These are phyloP conservation scores for Ceyx melanurus DNA, from an alignment of 2,113 vertebrate genomes.

Conservation along the genomic window DNA sequence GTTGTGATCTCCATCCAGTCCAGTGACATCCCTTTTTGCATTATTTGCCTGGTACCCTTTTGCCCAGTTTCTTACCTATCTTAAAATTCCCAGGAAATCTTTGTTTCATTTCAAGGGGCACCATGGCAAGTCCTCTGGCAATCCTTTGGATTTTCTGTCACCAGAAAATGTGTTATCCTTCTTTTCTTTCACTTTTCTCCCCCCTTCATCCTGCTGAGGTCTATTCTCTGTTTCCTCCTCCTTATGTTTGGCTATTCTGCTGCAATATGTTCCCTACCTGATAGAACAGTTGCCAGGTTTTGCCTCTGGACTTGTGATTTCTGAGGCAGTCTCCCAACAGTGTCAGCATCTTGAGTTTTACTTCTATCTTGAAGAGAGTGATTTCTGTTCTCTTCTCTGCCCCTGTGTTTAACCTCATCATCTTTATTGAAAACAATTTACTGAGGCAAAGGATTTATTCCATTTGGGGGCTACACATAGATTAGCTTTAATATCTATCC, in stretches of 20 bases:
- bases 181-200: not conserved
- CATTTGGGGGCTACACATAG: not conserved
- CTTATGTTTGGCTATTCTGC: not conserved
- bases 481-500: constrained; percentile 1
- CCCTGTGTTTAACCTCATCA: not conserved
- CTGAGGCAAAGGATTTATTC: not conserved
- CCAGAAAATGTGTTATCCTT: not conserved
- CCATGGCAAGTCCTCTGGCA: not conserved
- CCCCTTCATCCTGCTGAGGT: not conserved
- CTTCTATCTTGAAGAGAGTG: not conserved
- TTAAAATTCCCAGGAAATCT: not conserved
- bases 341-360: not conserved
- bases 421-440: not conserved
- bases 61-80: not conserved
- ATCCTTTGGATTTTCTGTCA: not conserved
- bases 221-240: not conserved
- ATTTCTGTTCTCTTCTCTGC: not conserved
- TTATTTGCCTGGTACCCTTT: not conserved
- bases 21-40: not conserved
- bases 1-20: not conserved
- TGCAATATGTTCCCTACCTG: not conserved
- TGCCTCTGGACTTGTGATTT: not conserved
- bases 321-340: not conserved
- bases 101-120: not conserved
- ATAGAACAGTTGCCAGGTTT: not conserved